phyloP scores from a whole-genome alignment of 1,140 invertebrate species.

The Diuraphis noxia region DNA sequence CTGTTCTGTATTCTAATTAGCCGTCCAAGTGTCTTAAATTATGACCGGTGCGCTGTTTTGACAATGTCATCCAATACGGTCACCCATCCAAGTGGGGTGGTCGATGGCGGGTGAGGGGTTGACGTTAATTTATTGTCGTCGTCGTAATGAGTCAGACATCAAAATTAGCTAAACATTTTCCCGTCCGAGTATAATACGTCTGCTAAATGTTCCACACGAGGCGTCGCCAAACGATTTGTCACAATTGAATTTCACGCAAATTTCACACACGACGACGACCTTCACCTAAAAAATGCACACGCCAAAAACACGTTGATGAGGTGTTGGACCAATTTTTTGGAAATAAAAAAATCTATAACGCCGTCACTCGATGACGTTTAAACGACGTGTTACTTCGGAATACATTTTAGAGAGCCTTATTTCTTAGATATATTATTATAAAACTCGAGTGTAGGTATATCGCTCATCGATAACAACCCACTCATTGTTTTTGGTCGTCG shows the following conservation, averaged over 20 bases:
- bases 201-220: not conserved
- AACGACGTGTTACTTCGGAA: no score
- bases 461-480: not conserved
- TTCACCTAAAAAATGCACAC: slow-evolving; percentile 31
- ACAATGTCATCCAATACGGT: slow-evolving; percentile 31
- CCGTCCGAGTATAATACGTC: no score
- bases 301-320: not conserved
- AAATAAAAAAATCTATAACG: no score
- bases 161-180: slow-evolving; percentile 24
- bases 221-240: slow-evolving; percentile 41
- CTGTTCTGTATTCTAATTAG: slow-evolving; percentile 23
- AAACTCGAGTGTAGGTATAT: not conserved
- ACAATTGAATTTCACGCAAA: not conserved
- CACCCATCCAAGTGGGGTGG: not conserved
- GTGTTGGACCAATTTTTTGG: not conserved
- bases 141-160: slow-evolving; percentile 46
- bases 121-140: slow-evolving; percentile 35
- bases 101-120: not conserved
- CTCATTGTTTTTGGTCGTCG: not conserved
- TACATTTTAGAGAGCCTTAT: no score
- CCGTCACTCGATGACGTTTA: not conserved
- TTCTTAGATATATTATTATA: not conserved
- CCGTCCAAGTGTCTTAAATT: slow-evolving; percentile 9
- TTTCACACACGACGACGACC: slow-evolving; percentile 11
- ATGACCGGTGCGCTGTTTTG: slow-evolving; percentile 10